Evolutionary conservation across 2,113 vertebrate species (phyloP).

Genomic region (Spilogale gracilis): DNA sequence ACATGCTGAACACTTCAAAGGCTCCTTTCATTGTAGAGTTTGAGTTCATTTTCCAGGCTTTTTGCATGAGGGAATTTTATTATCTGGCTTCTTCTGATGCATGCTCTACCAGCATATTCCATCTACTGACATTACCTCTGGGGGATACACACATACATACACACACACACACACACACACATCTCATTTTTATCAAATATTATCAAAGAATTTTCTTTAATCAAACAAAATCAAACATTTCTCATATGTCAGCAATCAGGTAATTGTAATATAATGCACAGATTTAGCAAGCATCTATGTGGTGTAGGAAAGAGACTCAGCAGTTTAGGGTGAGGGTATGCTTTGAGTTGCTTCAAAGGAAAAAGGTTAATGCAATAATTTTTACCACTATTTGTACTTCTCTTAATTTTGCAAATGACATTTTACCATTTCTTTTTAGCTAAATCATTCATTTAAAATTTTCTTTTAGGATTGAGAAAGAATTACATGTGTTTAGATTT

Average conservation of each 20-base stretch:
- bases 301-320: background rate
- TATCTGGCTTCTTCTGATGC: background rate
- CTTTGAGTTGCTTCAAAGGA: background rate
- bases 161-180: background rate
- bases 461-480: slow-evolving; percentile 69
- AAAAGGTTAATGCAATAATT: background rate
- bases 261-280: background rate
- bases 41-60: slow-evolving; percentile 5
- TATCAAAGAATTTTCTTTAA: background rate
- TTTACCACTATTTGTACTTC: background rate
- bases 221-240: background rate
- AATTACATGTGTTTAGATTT: slow-evolving; percentile 79
- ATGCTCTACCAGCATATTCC: background rate
- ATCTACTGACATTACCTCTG: background rate
- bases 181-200: background rate
- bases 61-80: background rate
- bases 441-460: slow-evolving; percentile 67
- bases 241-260: background rate
- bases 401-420: slow-evolving; percentile 77
- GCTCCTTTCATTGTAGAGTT: background rate
- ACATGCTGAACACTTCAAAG: slow-evolving; percentile 2
- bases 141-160: background rate
- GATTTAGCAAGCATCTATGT: background rate
- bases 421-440: slow-evolving; percentile 78
- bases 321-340: background rate